These are phyloP conservation scores for Coryphaenoides rupestris DNA, from an alignment of 2,113 vertebrate genomes.

Conservation along the genomic window DNA sequence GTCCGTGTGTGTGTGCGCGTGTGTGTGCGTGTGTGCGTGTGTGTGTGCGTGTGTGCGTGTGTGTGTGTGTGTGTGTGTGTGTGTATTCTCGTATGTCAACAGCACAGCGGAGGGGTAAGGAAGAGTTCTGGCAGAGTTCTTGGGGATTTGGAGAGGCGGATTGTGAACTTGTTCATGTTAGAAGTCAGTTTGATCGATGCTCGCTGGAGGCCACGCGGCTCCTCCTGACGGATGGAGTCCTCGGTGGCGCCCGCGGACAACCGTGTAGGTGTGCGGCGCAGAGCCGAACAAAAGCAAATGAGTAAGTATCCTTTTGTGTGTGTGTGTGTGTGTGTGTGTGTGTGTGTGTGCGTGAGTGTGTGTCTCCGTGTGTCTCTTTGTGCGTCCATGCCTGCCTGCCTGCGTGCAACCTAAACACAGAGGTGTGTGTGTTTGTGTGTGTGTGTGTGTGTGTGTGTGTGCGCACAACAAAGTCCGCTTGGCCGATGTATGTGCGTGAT, in stretches of 20 bases:
- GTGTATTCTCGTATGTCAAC: not conserved
- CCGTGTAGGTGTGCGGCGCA: constrained; percentile 63
- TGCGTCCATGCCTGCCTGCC: constrained; percentile 21
- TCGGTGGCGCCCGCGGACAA: constrained; percentile 57
- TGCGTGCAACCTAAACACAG: not conserved
- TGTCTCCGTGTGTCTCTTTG: not conserved
- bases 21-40: not conserved
- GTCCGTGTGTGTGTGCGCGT: constrained; percentile 24
- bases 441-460: not conserved
- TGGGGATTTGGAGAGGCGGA: constrained; percentile 65
- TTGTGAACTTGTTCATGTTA: constrained; percentile 75
- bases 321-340: constrained; percentile 29
- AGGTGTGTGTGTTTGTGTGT: not conserved
- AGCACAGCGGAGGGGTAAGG: constrained; percentile 20
- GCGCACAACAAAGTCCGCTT: no score
- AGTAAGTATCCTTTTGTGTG: constrained; percentile 14
- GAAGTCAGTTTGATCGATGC: constrained; percentile 80
- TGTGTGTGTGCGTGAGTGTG: constrained; percentile 18
- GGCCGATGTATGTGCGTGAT: no score
- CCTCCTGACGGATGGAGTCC: constrained; percentile 73
- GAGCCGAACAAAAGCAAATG: constrained; percentile 49
- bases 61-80: constrained; percentile 11
- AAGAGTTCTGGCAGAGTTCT: constrained; percentile 48
- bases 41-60: not conserved
- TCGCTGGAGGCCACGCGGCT: constrained; percentile 70